phyloP scores from a whole-genome alignment of 2,113 vertebrate species.

The Nesogale talazaci region DNA sequence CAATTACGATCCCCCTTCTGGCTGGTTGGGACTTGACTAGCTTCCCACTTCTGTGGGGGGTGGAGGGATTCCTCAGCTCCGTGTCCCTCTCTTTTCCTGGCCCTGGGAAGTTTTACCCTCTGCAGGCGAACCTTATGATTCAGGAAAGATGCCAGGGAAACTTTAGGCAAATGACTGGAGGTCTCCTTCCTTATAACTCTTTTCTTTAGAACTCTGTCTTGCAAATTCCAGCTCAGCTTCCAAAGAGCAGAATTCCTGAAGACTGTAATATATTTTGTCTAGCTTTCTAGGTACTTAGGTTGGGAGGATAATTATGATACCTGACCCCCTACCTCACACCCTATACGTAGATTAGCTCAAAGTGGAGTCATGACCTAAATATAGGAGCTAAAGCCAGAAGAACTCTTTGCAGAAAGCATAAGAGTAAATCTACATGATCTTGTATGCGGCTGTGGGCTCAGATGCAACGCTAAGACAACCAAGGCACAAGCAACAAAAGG shows the following conservation, averaged over 20 bases:
- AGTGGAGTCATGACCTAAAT: not conserved
- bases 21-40: not conserved
- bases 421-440: not conserved
- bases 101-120: not conserved
- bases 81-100: not conserved
- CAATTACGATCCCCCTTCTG: not conserved
- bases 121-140: not conserved
- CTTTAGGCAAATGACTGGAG: not conserved
- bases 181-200: not conserved
- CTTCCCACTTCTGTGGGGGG: not conserved
- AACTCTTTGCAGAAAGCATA: not conserved
- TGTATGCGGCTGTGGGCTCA: not conserved
- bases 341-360: not conserved
- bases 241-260: not conserved
- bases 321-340: not conserved
- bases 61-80: not conserved
- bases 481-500: not conserved
- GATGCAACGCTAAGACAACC: not conserved
- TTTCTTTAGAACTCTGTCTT: not conserved
- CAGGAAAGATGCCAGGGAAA: not conserved
- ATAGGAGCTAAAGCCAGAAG: not conserved
- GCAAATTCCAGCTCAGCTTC: not conserved
- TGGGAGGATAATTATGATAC: not conserved
- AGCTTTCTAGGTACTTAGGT: conserved; percentile 14
- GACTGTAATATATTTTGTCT: conserved; percentile 5